Evolutionary conservation across 2,888 invertebrate genomes (phyloP).

Genomic region (Xestoiulus laeticollis): DNA sequence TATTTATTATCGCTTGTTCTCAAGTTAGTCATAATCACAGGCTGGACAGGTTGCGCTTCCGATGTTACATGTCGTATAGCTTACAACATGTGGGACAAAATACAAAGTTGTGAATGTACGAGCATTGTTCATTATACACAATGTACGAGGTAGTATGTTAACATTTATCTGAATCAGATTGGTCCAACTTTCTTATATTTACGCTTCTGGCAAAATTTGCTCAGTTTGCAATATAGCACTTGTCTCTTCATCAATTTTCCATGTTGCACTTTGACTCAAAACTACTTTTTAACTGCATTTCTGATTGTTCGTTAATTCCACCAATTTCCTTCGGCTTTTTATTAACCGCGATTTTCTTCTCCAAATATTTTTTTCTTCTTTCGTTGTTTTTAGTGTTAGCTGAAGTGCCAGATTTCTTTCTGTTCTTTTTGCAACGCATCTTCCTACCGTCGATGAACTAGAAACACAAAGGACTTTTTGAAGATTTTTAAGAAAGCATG

Average conservation of each 20-base stretch:
- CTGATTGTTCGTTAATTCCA: neutral
- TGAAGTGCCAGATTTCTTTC: neutral
- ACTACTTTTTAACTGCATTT: neutral
- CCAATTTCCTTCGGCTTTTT: neutral
- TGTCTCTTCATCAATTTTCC: neutral
- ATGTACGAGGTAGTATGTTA: no score
- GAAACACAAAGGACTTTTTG: neutral
- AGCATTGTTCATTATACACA: no score
- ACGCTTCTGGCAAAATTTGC: neutral
- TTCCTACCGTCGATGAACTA: neutral
- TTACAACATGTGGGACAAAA: no score
- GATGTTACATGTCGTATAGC: no score
- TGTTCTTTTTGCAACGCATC: constrained; percentile 21
- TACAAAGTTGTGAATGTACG: no score
- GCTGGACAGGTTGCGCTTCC: no score
- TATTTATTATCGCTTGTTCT: neutral
- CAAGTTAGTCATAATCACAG: no score
- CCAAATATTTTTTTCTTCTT: neutral
- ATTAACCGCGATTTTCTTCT: neutral
- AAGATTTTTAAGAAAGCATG: neutral
- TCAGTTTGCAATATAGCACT: no score
- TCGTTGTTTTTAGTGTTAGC: neutral
- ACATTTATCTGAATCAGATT: no score
- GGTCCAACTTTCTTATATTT: no score
- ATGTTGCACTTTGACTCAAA: neutral